A percentile compares a stretch with the other conserved stretches of the same genome.
phyloP scores from a whole-genome alignment of 2,888 invertebrate species.

The Phortica okadai region DNA sequence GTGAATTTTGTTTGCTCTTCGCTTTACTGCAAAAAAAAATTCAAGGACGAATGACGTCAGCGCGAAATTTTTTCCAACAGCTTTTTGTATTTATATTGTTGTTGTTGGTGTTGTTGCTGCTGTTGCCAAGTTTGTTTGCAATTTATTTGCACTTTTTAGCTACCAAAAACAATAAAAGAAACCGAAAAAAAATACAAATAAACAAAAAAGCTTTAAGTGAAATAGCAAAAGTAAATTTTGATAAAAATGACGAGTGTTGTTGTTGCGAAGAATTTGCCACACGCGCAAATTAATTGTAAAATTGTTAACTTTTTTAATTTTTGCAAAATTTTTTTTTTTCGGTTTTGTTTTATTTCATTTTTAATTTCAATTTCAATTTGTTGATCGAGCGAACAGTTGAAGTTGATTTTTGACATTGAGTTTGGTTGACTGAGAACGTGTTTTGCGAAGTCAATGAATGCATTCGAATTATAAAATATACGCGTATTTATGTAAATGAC shows the following conservation, averaged over 20 bases:
- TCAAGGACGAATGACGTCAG: conserved; percentile 72
- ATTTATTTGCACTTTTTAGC: neutral
- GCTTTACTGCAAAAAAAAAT: conserved; percentile 62
- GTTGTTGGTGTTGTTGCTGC: conserved; percentile 6
- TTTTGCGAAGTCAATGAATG: conserved; percentile 23
- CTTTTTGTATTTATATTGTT: conserved; percentile 12
- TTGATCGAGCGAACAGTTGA: no score
- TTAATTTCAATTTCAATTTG: neutral
- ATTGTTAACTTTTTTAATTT: neutral
- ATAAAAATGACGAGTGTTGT: conserved; percentile 35
- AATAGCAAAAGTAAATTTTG: conserved; percentile 17
- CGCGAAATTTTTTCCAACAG: conserved; percentile 28
- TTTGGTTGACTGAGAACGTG: conserved; percentile 37
- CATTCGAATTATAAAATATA: neutral
- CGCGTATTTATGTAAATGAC: neutral
- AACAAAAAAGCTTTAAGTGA: neutral
- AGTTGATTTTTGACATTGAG: conserved; percentile 41
- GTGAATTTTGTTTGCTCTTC: conserved; percentile 51
- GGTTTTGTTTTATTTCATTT: neutral
- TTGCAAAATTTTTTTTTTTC: conserved; percentile 1
- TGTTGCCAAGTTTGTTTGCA: conserved; percentile 8
- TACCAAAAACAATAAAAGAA: neutral
- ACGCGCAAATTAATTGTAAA: conserved; percentile 18
- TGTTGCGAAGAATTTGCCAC: conserved; percentile 34
- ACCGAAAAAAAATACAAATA: neutral